These are phyloP conservation scores for Lissocephala sabroskyi DNA, from an alignment of 2,888 invertebrate species.

Conservation along the genomic window DNA sequence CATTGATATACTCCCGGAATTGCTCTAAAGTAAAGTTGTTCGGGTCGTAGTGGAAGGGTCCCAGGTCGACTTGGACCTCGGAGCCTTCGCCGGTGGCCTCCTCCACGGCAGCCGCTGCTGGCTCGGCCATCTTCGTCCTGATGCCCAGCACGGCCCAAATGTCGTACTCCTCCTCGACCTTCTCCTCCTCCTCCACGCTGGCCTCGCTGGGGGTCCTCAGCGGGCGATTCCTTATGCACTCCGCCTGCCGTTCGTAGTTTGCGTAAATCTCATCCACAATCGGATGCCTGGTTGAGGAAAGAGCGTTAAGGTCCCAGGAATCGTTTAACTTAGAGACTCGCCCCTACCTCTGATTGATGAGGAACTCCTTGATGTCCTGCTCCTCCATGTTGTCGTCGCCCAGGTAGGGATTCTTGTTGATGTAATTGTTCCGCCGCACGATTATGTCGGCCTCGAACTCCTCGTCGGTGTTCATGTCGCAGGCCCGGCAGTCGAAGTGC, in stretches of 20 bases:
- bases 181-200: slow-evolving; percentile 6
- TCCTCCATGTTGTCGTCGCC: slow-evolving; percentile 36
- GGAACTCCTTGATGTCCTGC: slow-evolving; percentile 34
- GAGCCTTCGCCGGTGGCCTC: neutral
- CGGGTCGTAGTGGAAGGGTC: slow-evolving; percentile 35
- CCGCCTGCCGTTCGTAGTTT: neutral
- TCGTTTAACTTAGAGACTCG: too few relatives aligned
- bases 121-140: neutral
- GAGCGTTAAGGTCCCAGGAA: too few relatives aligned
- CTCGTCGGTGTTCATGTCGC: slow-evolving; percentile 43
- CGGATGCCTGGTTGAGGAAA: slow-evolving; percentile 36
- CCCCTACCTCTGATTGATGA: too few relatives aligned
- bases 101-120: accelerated
- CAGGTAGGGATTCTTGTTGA: slow-evolving; percentile 33
- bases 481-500: slow-evolving; percentile 48
- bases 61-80: neutral
- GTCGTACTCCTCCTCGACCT: slow-evolving; percentile 31
- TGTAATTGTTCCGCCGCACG: slow-evolving; percentile 53
- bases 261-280: slow-evolving; percentile 15
- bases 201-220: neutral
- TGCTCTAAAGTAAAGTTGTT: slow-evolving; percentile 41
- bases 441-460: slow-evolving; percentile 55
- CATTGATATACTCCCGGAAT: slow-evolving; percentile 40
- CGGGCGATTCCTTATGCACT: slow-evolving; percentile 23
- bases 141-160: slow-evolving; percentile 34